Evolutionary conservation across 2,888 invertebrate genomes (phyloP).

Genomic region (Nephrocerus scutellatus): DNA sequence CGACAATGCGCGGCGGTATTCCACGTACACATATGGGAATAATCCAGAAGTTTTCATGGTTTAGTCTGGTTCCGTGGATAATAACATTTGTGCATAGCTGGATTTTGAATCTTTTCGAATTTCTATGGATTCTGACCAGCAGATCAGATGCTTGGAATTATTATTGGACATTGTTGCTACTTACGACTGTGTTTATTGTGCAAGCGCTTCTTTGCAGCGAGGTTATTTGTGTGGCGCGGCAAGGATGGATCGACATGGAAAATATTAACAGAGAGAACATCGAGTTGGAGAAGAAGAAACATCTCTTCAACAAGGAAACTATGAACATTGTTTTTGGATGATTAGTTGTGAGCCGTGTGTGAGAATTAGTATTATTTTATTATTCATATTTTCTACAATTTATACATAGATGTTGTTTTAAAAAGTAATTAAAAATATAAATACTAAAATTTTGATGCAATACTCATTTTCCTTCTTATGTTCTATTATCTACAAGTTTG

Average conservation of each 20-base stretch:
- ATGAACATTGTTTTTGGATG: slow-evolving; percentile 20
- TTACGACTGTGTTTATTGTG: slow-evolving; percentile 19
- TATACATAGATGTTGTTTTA: not conserved
- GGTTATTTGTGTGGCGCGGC: slow-evolving; percentile 24
- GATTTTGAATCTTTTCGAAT: slow-evolving; percentile 24
- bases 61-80: slow-evolving; percentile 29
- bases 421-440: not conserved
- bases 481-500: not conserved
- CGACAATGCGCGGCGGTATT: slow-evolving; percentile 16
- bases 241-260: slow-evolving; percentile 28
- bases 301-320: slow-evolving; percentile 19
- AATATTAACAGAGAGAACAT: slow-evolving; percentile 26
- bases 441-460: not conserved
- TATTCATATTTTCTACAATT: too few relatives aligned
- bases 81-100: slow-evolving; percentile 27
- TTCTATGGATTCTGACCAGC: slow-evolving; percentile 21
- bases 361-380: not conserved
- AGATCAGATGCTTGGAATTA: slow-evolving; percentile 22
- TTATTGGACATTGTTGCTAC: slow-evolving; percentile 17
- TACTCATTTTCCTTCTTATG: not conserved
- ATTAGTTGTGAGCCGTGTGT: not conserved
- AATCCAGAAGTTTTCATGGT: slow-evolving; percentile 26
- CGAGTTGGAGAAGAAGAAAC: slow-evolving; percentile 22
- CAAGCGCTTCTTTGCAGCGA: slow-evolving; percentile 26
- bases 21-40: slow-evolving; percentile 23